phyloP scores from a whole-genome alignment of 2,888 invertebrate species.

The Amiota communis region DNA sequence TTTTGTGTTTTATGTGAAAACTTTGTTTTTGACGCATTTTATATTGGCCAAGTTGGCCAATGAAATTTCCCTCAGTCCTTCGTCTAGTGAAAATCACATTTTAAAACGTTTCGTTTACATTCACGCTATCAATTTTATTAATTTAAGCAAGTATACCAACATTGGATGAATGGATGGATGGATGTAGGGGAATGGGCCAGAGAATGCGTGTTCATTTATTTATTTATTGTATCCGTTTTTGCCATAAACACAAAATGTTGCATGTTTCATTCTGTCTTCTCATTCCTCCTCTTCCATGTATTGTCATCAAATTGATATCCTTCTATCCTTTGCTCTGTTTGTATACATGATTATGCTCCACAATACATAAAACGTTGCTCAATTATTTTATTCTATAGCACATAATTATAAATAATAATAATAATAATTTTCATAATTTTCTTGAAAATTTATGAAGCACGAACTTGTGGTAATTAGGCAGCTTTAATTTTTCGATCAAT shows the following conservation, averaged over 20 bases:
- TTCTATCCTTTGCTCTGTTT: too few relatives aligned
- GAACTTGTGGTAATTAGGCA: not conserved
- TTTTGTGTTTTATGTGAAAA: constrained; percentile 11
- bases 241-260: not conserved
- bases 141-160: not conserved
- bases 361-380: not conserved
- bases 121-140: constrained; percentile 8
- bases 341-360: too few relatives aligned
- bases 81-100: constrained; percentile 2
- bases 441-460: too few relatives aligned
- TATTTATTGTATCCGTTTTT: not conserved
- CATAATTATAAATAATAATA: too few relatives aligned
- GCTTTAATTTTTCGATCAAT: not conserved
- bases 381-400: not conserved
- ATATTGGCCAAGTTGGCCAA: constrained; percentile 3
- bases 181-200: too few relatives aligned
- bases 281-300: too few relatives aligned
- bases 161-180: too few relatives aligned
- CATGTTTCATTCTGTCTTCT: not conserved
- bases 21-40: constrained; percentile 10
- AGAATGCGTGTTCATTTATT: too few relatives aligned
- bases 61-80: not conserved
- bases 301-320: too few relatives aligned
- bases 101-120: not conserved
- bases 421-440: too few relatives aligned